These are phyloP conservation scores for Xiphophorus birchmanni DNA, from an alignment of 2,797 vertebrate species.

Conservation along the genomic window DNA sequence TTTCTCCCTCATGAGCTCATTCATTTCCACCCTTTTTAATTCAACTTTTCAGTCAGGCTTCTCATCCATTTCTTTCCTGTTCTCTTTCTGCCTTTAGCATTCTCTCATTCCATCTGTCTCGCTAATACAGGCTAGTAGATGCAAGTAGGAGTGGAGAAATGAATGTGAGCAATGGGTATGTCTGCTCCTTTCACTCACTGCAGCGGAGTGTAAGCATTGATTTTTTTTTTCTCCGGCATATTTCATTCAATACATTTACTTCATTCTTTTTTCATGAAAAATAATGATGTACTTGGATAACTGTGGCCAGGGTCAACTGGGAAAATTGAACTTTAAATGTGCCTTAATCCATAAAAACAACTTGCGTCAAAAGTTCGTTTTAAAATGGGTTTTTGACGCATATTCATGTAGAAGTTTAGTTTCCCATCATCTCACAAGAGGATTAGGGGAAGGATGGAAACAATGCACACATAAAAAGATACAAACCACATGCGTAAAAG, in stretches of 20 bases:
- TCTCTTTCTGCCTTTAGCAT: constrained; percentile 45
- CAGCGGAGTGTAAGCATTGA: constrained; percentile 59
- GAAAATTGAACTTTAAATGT: constrained; percentile 31
- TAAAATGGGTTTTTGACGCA: neutral
- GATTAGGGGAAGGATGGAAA: constrained; percentile 4
- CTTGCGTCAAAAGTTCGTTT: neutral
- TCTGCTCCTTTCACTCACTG: constrained; percentile 60
- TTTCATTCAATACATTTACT: constrained; percentile 55
- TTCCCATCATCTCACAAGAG: neutral
- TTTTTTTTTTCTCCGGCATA: constrained; percentile 49
- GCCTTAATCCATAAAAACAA: constrained; percentile 24
- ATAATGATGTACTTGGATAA: constrained; percentile 39
- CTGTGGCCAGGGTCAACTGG: constrained; percentile 40
- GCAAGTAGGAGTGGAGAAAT: constrained; percentile 48
- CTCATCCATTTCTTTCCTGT: constrained; percentile 53
- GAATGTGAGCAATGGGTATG: constrained; percentile 59
- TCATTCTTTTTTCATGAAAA: constrained; percentile 51
- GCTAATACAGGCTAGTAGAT: constrained; percentile 50
- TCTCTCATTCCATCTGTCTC: constrained; percentile 45
- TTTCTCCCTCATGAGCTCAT: constrained; percentile 44
- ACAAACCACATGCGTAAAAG: constrained; percentile 6
- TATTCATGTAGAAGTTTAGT: neutral
- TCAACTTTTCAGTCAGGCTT: constrained; percentile 24
- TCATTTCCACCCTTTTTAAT: constrained; percentile 45
- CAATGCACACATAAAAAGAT: neutral